Evolutionary conservation across 1,140 invertebrate species (phyloP), one percentile per base, ranked within the genome.

Genomic region (Drosophila simulans): DNA sequence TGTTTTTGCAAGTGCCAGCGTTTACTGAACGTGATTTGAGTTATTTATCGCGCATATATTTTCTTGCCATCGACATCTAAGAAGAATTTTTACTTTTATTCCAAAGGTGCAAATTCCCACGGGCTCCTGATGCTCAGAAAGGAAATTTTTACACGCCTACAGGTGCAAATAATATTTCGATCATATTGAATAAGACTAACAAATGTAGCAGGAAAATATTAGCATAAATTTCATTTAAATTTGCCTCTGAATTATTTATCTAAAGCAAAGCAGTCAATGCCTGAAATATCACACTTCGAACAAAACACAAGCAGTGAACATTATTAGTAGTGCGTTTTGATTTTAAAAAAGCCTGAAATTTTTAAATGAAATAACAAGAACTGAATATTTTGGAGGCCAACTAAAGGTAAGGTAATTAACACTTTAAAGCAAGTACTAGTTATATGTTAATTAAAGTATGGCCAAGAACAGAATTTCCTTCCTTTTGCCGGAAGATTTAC

Each of bases 1-100:
- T 68, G 70, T 71, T 71, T 78, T 75, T 62, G 79, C 86, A 83
- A 88, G 83, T 82, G 83, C 65, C 70, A 88, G 83, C 83, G 79
- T 86, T 86, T 86, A 77, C 83, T 45, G 83, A 86, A 86, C 83
- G 83, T 86, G 83, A 86, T 86, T 88, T 82, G 83, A 65, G 71
- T 86, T 81, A 78, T 64, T 86, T 86, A 86, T 86, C 55, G 82
- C 66, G 48, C 68, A 86, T 81, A 78, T 51, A 34, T 51, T 15
- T 51, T n/a, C 40, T n/a, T 20, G 4, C 5, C 35, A 34, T 49
- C 27, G 17, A 37, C 22, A 17, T n/a, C 12, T 31, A 11, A 0
- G 31, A 31, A 15, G 2, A 13, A 8, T 59, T 59, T 60, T 10
- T 27, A 60, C 25, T 37, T 55, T 55, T 37, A 39, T 39, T 15